These are phyloP conservation scores for Bombus vancouverensis DNA, from an alignment of 1,140 invertebrate species.

Conservation along the genomic window DNA sequence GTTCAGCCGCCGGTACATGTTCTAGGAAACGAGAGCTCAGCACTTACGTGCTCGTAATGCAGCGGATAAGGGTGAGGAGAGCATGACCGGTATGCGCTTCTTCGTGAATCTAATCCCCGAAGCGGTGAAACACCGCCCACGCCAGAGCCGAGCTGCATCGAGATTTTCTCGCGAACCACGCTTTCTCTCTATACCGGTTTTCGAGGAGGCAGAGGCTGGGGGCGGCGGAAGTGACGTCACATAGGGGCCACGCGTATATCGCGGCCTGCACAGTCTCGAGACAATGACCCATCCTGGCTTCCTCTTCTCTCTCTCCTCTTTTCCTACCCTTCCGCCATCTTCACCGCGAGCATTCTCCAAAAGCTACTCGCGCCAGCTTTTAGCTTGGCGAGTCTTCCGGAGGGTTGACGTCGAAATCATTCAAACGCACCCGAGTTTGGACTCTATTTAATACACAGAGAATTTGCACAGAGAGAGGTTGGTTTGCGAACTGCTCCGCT, in stretches of 20 bases:
- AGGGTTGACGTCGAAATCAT: background rate
- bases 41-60: slow-evolving; percentile 55
- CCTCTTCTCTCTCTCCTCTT: slow-evolving; percentile 5
- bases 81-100: slow-evolving; percentile 53
- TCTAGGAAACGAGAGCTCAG: slow-evolving; percentile 54
- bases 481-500: too few species aligned
- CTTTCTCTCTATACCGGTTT: slow-evolving; percentile 39
- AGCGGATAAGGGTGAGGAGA: slow-evolving; percentile 46
- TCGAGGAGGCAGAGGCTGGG: slow-evolving; percentile 44
- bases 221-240: slow-evolving; percentile 72
- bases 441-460: too few species aligned
- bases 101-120: slow-evolving; percentile 60
- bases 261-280: slow-evolving; percentile 26
- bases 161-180: slow-evolving; percentile 40
- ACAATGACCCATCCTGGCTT: slow-evolving; percentile 54
- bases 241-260: slow-evolving; percentile 52
- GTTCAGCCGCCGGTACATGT: slow-evolving; percentile 31
- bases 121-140: slow-evolving; percentile 64
- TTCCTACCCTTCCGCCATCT: background rate
- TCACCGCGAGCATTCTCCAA: background rate
- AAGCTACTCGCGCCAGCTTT: slow-evolving; percentile 8
- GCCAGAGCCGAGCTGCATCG: slow-evolving; percentile 42
- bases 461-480: background rate
- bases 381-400: background rate
- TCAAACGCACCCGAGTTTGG: background rate